These are phyloP conservation scores for Cecropterus lyciades DNA, from an alignment of 1,140 invertebrate species.

Conservation along the genomic window DNA sequence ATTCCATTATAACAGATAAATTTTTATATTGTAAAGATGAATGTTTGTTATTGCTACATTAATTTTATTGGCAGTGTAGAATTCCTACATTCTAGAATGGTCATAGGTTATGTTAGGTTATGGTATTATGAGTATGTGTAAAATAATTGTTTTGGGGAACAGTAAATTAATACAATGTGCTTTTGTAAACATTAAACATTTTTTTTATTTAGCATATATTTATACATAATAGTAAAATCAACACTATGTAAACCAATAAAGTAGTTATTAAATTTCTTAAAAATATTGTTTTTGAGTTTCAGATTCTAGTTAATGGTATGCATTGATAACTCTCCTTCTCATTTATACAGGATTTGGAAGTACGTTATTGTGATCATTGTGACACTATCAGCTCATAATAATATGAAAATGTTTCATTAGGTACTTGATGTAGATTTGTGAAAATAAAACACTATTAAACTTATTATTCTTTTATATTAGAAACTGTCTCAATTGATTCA, in stretches of 20 bases:
- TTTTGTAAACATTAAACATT: slow-evolving; percentile 33
- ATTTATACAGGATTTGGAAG: not conserved
- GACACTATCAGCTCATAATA: not conserved
- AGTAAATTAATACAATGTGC: slow-evolving; percentile 41
- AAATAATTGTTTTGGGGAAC: slow-evolving; percentile 38
- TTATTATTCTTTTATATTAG: slow-evolving; percentile 37
- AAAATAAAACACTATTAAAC: slow-evolving; percentile 12
- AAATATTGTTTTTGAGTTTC: not conserved
- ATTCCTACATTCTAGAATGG: slow-evolving; percentile 7
- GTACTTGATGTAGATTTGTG: slow-evolving; percentile 1
- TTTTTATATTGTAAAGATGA: slow-evolving; percentile 50
- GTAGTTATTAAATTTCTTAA: slow-evolving; percentile 10
- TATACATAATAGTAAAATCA: slow-evolving; percentile 1
- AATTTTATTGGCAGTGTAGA: slow-evolving; percentile 19
- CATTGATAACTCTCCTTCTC: no score
- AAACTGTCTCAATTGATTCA: slow-evolving; percentile 57
- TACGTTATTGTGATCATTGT: not conserved
- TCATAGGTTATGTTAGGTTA: slow-evolving; percentile 23
- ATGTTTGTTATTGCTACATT: slow-evolving; percentile 43
- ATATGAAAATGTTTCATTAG: no score
- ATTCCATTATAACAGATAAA: slow-evolving; percentile 50
- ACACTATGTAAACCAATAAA: slow-evolving; percentile 15
- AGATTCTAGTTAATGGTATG: no score
- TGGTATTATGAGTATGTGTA: slow-evolving; percentile 27
- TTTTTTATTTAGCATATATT: slow-evolving; percentile 28